Conservation (phyloP, 2,113 vertebrate species). For the Sebastes schlegelii region DNA sequence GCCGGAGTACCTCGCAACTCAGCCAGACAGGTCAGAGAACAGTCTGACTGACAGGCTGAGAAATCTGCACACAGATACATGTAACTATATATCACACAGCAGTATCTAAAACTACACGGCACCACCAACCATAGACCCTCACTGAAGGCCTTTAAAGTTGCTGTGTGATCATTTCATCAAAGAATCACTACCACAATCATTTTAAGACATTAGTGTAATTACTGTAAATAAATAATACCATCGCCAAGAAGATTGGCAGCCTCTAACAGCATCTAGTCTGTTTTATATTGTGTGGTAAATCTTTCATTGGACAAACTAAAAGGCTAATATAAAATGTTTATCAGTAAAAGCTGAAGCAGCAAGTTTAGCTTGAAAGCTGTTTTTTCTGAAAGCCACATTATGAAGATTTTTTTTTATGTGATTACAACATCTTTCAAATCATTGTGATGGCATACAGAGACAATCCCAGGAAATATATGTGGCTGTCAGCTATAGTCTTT, state of each 20-base stretch:
- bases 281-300: constrained; percentile 19
- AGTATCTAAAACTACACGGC: background rate
- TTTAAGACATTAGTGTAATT: constrained; percentile 10
- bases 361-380: background rate
- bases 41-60: background rate
- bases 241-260: background rate
- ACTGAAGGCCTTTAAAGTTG: background rate
- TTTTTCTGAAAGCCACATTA: background rate
- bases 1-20: constrained; percentile 96
- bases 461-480: too few relatives aligned
- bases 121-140: background rate
- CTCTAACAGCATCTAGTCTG: background rate
- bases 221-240: constrained; percentile 12
- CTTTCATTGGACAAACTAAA: background rate
- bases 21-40: constrained; percentile 93
- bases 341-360: constrained; percentile 11
- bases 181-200: background rate
- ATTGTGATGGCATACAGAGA: background rate
- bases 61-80: background rate
- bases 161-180: background rate
- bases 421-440: background rate
- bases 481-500: background rate
- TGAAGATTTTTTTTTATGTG: too few relatives aligned
- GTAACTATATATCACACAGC: background rate
- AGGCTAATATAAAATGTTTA: background rate